Evolutionary conservation across 2,113 vertebrate genomes (phyloP).

Genomic region (Nanorana parkeri): DNA sequence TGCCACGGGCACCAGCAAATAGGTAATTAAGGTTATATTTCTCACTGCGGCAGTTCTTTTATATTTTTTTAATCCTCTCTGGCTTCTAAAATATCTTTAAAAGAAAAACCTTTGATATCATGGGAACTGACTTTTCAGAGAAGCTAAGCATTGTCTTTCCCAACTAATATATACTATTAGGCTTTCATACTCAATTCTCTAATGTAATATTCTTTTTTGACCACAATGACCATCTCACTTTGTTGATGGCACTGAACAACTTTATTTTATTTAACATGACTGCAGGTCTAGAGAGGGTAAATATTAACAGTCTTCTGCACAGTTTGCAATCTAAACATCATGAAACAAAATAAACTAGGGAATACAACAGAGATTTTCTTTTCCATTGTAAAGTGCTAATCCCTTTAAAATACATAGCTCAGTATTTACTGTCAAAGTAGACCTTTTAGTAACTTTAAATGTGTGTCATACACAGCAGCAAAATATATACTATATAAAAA

Average conservation of each 20-base stretch:
- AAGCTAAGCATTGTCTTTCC: constrained; percentile 38
- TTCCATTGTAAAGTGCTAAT: neutral
- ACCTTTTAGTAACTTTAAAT: no score
- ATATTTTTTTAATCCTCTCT: constrained; percentile 32
- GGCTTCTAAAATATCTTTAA: constrained; percentile 33
- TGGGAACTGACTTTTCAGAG: constrained; percentile 40
- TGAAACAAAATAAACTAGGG: constrained; percentile 1
- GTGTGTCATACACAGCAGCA: no score
- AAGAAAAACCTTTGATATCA: constrained; percentile 24
- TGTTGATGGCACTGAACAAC: constrained; percentile 32
- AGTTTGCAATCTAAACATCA: constrained; percentile 38
- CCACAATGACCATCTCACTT: constrained; percentile 48
- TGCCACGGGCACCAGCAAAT: constrained; percentile 15
- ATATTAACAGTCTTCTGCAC: constrained; percentile 2
- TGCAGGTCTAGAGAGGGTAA: constrained; percentile 45
- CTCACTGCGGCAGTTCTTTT: neutral
- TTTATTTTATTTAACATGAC: constrained; percentile 46
- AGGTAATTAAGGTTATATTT: constrained; percentile 20
- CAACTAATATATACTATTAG: constrained; percentile 33
- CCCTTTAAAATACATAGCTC: no score
- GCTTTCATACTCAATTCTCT: constrained; percentile 47
- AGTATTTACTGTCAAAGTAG: no score
- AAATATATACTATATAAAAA: no score
- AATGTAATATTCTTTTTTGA: constrained; percentile 47
- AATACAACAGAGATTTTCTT: neutral